A percentile compares a stretch with the other conserved stretches of the same genome.
phyloP scores from a whole-genome alignment of 2,113 vertebrate species.

The Microcebus ravelobensis region DNA sequence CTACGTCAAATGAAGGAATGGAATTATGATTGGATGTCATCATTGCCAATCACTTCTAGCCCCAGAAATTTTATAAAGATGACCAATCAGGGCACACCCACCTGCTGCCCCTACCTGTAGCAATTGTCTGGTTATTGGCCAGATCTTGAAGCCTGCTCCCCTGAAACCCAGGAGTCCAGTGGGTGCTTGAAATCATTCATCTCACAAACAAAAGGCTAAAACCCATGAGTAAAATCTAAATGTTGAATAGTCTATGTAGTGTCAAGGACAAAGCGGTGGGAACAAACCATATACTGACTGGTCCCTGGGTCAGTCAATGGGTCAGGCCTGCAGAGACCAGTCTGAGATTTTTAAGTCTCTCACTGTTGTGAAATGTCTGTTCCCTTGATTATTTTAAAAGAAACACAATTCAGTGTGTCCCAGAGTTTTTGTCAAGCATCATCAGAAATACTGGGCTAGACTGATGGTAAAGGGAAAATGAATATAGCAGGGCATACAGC shows the following conservation, averaged over 20 bases:
- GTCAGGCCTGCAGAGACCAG: neutral
- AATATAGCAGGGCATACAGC: neutral
- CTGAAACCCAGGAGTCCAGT: neutral
- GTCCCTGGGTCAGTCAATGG: neutral
- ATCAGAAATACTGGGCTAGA: conserved; percentile 6
- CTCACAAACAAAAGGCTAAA: neutral
- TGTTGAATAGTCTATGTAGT: neutral
- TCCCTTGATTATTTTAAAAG: conserved; percentile 44
- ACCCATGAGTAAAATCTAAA: neutral
- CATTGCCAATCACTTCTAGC: neutral
- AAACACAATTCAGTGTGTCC: neutral
- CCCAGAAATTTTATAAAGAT: neutral
- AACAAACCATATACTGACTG: neutral
- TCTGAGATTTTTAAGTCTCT: neutral
- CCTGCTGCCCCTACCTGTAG: neutral
- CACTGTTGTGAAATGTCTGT: neutral
- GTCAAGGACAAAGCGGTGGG: neutral
- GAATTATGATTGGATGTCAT: neutral
- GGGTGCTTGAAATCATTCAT: neutral
- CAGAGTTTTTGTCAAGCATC: conserved; percentile 18
- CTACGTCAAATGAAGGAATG: neutral
- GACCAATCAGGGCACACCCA: neutral
- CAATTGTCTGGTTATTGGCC: neutral
- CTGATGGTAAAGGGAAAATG: neutral
- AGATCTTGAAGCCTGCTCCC: neutral